These are phyloP conservation scores for Acleris sparsana DNA, from an alignment of 2,888 invertebrate genomes.

Conservation along the genomic window DNA sequence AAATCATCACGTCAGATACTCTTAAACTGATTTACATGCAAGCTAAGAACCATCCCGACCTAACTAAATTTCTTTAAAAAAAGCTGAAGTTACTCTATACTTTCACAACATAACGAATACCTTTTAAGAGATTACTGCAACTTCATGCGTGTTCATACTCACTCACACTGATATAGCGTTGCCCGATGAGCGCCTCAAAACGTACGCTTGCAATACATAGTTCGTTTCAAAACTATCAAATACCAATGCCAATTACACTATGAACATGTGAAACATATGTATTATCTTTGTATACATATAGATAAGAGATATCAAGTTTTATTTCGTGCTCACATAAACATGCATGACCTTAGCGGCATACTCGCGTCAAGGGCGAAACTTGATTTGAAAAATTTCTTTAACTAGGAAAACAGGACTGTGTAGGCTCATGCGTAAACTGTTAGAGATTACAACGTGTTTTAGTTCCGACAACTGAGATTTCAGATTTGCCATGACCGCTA, in stretches of 20 bases:
- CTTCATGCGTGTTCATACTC: conserved; percentile 66
- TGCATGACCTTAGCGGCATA: conserved; percentile 50
- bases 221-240: too few relatives aligned
- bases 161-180: conserved; percentile 67
- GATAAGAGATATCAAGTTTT: conserved; percentile 43
- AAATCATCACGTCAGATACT: too few relatives aligned
- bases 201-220: too few relatives aligned
- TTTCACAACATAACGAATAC: conserved; percentile 71
- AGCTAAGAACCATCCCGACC: too few relatives aligned
- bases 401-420: too few relatives aligned
- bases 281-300: conserved; percentile 34
- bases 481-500: conserved; percentile 14
- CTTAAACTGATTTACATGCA: too few relatives aligned
- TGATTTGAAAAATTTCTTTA: conserved; percentile 16
- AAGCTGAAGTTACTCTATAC: too few relatives aligned
- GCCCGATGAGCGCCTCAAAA: conserved; percentile 38
- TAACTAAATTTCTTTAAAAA: too few relatives aligned
- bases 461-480: conserved; percentile 6
- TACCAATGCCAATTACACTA: conserved; percentile 8
- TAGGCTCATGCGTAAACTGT: too few relatives aligned
- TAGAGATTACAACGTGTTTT: conserved; percentile 3
- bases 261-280: conserved; percentile 17
- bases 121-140: conserved; percentile 80
- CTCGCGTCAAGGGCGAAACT: conserved; percentile 48
- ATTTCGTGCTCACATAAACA: conserved; percentile 46